Conservation (phyloP, 53 echinoderm and acorn worm genomes). For the Pentamera pediparva region DNA sequence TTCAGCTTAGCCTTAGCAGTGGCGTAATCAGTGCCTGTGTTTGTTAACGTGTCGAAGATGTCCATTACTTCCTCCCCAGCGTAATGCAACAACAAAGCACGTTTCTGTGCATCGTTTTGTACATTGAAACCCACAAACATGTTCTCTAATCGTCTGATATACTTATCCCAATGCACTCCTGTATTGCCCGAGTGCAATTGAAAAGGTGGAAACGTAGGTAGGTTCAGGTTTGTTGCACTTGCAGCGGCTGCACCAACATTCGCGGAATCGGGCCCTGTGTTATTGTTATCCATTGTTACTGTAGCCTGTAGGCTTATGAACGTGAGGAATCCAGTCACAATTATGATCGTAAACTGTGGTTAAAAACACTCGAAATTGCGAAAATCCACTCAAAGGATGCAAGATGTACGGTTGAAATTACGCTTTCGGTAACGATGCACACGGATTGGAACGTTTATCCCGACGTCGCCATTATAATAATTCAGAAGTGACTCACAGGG, state of each 20-base stretch:
- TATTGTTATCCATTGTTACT: too few relatives aligned
- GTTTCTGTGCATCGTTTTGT: neutral
- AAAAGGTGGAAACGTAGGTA: conserved; percentile 4
- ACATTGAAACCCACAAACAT: conserved; percentile 12
- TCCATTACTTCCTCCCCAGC: neutral
- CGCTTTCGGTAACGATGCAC: too few relatives aligned
- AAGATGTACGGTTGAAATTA: too few relatives aligned
- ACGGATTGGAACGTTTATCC: too few relatives aligned
- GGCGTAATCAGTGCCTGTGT: neutral
- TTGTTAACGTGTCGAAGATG: neutral
- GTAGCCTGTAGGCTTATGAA: neutral
- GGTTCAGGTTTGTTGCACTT: too few relatives aligned
- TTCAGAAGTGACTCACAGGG: too few relatives aligned
- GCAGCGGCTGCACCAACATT: too few relatives aligned
- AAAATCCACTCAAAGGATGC: too few relatives aligned
- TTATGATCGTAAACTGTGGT: too few relatives aligned
- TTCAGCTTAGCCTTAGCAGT: neutral
- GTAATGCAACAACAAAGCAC: conserved; percentile 2
- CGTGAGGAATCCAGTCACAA: neutral
- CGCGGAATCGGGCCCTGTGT: too few relatives aligned
- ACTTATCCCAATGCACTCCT: neutral
- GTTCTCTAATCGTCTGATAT: conserved; percentile 1
- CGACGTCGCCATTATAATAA: too few relatives aligned
- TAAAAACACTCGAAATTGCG: too few relatives aligned
- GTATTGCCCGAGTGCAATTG: neutral